Evolutionary conservation across 2,797 vertebrate species (phyloP).

Genomic region (Borostomias antarcticus): DNA sequence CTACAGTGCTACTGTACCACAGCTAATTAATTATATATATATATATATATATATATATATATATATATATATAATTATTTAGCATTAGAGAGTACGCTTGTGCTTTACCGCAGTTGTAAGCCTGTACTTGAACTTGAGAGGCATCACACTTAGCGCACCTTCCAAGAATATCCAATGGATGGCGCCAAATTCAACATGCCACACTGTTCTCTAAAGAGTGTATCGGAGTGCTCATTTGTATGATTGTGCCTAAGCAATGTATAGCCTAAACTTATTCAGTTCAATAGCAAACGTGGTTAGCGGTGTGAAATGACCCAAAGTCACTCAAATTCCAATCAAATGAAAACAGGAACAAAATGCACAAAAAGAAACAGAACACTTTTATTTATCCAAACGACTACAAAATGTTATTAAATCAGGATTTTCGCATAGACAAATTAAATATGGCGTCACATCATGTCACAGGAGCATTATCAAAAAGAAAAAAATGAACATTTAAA

Average conservation of each 20-base stretch:
- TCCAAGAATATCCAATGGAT: conserved; percentile 51
- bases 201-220: not conserved
- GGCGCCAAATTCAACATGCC: conserved; percentile 40
- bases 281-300: no score
- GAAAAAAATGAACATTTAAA: conserved; percentile 46
- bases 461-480: conserved; percentile 68
- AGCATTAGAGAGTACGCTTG: not conserved
- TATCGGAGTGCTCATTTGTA: not conserved
- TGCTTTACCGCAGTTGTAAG: not conserved
- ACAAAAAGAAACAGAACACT: conserved; percentile 65
- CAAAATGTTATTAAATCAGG: conserved; percentile 63
- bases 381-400: conserved; percentile 75
- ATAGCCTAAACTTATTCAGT: no score
- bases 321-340: no score
- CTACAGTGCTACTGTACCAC: no score
- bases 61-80: not conserved
- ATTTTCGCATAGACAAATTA: conserved; percentile 43
- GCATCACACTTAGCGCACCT: not conserved
- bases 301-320: no score
- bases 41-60: not conserved
- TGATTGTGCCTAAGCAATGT: not conserved
- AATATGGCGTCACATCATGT: conserved; percentile 49
- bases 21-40: no score
- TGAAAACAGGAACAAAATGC: not conserved
- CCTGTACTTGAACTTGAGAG: not conserved